phyloP scores from a whole-genome alignment of 2,888 invertebrate genomes.

The Meteorus colon region DNA sequence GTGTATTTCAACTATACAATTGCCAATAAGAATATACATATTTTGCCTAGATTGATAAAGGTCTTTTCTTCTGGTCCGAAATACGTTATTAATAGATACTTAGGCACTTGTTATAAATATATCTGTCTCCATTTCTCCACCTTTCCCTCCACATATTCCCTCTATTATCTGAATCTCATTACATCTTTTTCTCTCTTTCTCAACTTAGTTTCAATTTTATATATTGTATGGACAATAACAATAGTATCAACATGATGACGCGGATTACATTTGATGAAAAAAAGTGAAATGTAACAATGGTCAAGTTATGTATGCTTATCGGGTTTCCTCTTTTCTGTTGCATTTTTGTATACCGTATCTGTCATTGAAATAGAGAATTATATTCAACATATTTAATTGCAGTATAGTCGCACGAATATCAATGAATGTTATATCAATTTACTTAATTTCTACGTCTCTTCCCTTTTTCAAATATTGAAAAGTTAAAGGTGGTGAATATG shows the following conservation, averaged over 20 bases:
- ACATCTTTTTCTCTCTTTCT: background rate
- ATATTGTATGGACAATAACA: constrained; percentile 45
- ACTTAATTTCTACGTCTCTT: background rate
- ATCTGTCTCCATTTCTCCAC: constrained; percentile 65
- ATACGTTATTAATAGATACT: constrained; percentile 70
- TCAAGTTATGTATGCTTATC: constrained; percentile 9
- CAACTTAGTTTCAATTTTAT: constrained; percentile 18
- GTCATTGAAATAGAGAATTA: background rate
- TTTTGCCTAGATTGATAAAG: constrained; percentile 64
- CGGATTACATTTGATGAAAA: constrained; percentile 37
- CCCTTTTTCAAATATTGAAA: background rate
- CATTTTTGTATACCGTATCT: background rate
- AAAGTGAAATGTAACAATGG: constrained; percentile 35
- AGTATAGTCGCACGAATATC: background rate
- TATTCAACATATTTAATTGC: background rate
- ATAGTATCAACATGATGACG: constrained; percentile 33
- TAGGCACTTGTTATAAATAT: constrained; percentile 71
- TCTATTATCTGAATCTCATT: background rate
- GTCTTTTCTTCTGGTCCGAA: constrained; percentile 71
- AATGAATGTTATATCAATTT: background rate
- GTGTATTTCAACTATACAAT: constrained; percentile 24
- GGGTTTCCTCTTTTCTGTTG: constrained; percentile 12
- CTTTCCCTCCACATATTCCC: constrained; percentile 2
- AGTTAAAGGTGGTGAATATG: background rate
- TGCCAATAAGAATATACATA: constrained; percentile 35